These are phyloP conservation scores for Ornithoptera alexandrae DNA, from an alignment of 2,888 invertebrate genomes.

Conservation along the genomic window DNA sequence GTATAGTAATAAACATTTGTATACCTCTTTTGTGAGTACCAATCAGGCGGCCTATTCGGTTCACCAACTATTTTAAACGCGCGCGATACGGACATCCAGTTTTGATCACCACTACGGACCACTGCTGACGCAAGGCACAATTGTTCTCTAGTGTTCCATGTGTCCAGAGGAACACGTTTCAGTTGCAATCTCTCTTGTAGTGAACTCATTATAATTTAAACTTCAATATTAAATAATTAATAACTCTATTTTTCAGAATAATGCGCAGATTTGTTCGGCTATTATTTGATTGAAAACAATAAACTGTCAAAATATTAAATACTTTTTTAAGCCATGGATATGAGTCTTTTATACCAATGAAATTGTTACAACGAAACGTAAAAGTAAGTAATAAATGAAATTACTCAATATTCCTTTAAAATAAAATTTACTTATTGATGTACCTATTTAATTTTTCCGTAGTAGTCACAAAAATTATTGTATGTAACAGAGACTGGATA, in stretches of 20 bases:
- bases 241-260: background rate
- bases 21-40: constrained; percentile 88
- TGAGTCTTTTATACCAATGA: background rate
- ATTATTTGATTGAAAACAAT: constrained; percentile 1
- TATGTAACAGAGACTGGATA: no score
- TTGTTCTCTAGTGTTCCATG: constrained; percentile 92
- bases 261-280: background rate
- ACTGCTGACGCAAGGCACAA: constrained; percentile 93
- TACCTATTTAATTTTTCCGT: no score
- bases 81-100: constrained; percentile 94
- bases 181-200: constrained; percentile 73
- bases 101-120: constrained; percentile 91
- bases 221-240: background rate
- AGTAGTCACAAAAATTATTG: no score
- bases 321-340: background rate
- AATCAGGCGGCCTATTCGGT: constrained; percentile 87
- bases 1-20: no score
- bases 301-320: background rate
- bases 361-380: background rate
- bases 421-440: no score
- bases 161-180: constrained; percentile 88
- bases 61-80: constrained; percentile 89
- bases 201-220: constrained; percentile 59
- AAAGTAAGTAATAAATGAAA: background rate
- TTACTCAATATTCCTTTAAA: background rate